Conservation (phyloP, 2,888 invertebrate species). For the Tipula confusa region DNA sequence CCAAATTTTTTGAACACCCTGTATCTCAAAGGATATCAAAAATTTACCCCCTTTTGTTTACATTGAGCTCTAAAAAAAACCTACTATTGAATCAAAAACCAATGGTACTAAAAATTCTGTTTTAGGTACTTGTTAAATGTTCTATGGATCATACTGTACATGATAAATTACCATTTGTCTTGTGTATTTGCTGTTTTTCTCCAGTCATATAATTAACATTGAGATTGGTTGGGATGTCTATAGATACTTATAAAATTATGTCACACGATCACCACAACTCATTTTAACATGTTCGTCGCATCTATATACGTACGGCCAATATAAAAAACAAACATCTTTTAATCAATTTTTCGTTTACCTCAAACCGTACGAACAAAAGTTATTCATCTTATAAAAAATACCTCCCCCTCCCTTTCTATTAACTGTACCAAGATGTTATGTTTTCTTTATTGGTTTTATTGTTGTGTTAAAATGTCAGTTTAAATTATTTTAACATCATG, state of each 20-base stretch:
- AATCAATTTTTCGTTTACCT: neutral
- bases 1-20: too few species aligned
- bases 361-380: neutral
- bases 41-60: too few species aligned
- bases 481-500: constrained; percentile 16
- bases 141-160: too few species aligned
- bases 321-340: neutral
- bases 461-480: constrained; percentile 25
- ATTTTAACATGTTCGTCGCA: neutral
- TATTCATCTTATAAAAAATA: neutral
- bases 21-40: too few species aligned
- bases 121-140: too few species aligned
- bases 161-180: neutral
- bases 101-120: too few species aligned
- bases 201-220: neutral
- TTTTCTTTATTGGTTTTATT: constrained; percentile 1
- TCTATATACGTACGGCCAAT: too few species aligned
- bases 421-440: neutral
- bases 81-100: too few species aligned
- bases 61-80: too few species aligned
- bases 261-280: neutral
- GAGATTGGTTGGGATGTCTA: neutral
- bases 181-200: neutral
- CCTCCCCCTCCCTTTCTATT: neutral
- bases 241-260: neutral